A percentile compares a stretch with the other conserved stretches of the same genome.
phyloP scores from a whole-genome alignment of 2,797 vertebrate species.

The Pitangus sulphuratus region DNA sequence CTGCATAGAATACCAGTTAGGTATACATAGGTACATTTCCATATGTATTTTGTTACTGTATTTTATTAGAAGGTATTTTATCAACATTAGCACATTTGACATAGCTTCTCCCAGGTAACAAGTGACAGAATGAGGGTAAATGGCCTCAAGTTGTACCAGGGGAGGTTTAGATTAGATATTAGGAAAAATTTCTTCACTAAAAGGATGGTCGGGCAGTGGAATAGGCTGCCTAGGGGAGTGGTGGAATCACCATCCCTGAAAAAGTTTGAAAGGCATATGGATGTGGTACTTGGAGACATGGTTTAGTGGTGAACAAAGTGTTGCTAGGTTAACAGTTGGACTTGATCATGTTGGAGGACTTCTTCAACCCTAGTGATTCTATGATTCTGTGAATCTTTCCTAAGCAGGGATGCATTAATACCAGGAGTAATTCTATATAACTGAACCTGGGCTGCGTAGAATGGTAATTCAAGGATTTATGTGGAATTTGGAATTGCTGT shows the following conservation, averaged over 20 bases:
- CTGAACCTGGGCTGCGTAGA: neutral
- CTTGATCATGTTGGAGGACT: neutral
- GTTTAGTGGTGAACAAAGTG: neutral
- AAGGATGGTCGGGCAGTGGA: neutral
- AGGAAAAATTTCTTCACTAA: neutral
- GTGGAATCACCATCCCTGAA: too few species aligned
- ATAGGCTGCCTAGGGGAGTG: neutral
- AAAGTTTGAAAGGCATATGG: neutral
- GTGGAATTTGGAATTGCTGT: neutral
- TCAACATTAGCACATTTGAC: neutral
- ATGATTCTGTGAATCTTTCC: neutral
- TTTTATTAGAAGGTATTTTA: neutral
- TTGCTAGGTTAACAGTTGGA: neutral
- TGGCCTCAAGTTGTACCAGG: neutral
- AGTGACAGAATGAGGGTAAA: neutral
- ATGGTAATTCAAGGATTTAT: neutral
- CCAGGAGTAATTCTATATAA: neutral
- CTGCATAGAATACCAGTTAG: neutral
- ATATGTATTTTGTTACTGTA: neutral
- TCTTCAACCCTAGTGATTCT: neutral
- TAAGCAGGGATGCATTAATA: neutral
- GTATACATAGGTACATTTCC: neutral
- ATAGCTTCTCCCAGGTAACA: neutral
- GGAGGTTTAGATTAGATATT: neutral
- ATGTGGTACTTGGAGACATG: neutral